These are phyloP conservation scores for Nannospalax galili DNA, from an alignment of 2,113 vertebrate genomes.

Conservation along the genomic window DNA sequence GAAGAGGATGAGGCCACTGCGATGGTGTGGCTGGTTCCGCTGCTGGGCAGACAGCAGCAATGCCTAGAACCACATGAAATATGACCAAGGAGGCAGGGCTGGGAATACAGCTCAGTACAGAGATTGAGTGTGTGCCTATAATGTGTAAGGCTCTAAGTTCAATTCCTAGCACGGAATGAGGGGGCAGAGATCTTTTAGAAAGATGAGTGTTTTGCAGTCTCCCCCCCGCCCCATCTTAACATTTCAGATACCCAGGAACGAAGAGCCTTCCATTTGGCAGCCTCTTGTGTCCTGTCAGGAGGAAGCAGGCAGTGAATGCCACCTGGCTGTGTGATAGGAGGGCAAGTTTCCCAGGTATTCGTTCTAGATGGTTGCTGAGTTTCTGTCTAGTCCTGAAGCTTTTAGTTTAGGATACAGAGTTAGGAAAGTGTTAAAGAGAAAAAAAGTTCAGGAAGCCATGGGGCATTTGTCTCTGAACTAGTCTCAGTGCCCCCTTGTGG, in stretches of 20 bases:
- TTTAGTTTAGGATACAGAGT: background rate
- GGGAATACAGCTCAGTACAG: no score
- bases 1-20: background rate
- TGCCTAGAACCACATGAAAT: background rate
- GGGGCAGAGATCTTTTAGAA: background rate
- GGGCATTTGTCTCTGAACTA: background rate
- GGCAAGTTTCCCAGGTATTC: background rate
- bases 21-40: background rate
- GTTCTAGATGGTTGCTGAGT: background rate
- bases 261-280: background rate
- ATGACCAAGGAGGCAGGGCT: background rate
- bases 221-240: background rate
- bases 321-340: background rate
- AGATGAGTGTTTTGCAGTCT: background rate
- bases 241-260: background rate
- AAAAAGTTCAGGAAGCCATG: background rate
- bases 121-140: no score
- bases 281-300: background rate
- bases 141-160: no score
- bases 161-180: background rate
- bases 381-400: background rate
- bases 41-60: background rate
- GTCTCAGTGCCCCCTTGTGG: slow-evolving; percentile 53
- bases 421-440: background rate
- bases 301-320: background rate